Conservation (phyloP, 2,113 vertebrate species). For the Ariopsis seemanni region DNA sequence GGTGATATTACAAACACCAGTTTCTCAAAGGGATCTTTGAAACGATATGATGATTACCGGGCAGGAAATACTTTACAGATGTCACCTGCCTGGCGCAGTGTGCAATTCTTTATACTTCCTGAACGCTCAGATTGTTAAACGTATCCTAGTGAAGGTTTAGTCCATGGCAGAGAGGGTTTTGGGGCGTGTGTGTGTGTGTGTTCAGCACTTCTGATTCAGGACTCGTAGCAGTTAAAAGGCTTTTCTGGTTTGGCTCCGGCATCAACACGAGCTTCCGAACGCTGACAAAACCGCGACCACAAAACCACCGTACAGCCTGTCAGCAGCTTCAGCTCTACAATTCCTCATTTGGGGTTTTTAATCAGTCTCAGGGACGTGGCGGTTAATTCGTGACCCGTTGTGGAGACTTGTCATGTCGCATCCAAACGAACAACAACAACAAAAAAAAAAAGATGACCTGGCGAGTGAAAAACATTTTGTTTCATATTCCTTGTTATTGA, state of each 20-base stretch:
- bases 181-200: neutral
- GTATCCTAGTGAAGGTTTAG: neutral
- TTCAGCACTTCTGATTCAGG: neutral
- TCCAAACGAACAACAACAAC: too few relatives aligned
- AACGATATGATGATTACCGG: neutral
- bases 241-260: neutral
- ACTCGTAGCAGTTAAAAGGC: neutral
- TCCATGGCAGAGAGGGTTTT: neutral
- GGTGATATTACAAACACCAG: neutral
- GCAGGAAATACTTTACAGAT: neutral
- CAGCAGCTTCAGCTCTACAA: neutral
- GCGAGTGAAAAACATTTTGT: too few relatives aligned
- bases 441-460: too few relatives aligned
- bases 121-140: constrained; percentile 45
- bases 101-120: neutral
- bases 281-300: constrained; percentile 24
- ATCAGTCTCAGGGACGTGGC: neutral
- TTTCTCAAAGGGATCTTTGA: neutral
- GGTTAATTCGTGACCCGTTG: constrained; percentile 20
- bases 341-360: neutral
- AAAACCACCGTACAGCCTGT: constrained; percentile 14
- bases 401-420: neutral
- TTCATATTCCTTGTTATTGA: too few relatives aligned
- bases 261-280: neutral
- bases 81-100: constrained; percentile 34